phyloP scores from a whole-genome alignment of 2,888 invertebrate genomes.

The Chrysolina haemoptera region DNA sequence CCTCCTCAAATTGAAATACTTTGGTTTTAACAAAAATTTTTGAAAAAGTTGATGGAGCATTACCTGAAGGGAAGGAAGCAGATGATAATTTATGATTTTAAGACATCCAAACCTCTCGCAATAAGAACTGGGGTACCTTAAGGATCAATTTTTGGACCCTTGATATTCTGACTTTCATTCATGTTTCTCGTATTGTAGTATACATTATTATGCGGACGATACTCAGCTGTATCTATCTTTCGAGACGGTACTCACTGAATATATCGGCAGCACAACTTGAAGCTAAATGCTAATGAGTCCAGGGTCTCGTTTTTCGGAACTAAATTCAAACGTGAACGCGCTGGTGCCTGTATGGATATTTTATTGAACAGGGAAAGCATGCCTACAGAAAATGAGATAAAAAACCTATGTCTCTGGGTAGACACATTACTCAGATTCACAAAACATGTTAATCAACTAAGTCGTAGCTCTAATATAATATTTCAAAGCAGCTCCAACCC shows the following conservation, averaged over 20 bases:
- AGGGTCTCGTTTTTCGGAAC: too few species aligned
- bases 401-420: not conserved
- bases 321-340: too few species aligned
- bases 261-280: constrained; percentile 19
- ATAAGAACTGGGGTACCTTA: not conserved
- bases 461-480: constrained; percentile 4
- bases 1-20: constrained; percentile 5
- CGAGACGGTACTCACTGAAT: not conserved
- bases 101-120: not conserved
- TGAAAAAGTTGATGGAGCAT: not conserved
- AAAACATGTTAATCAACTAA: constrained; percentile 16
- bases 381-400: constrained; percentile 1
- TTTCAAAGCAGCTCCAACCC: too few species aligned
- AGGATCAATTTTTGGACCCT: constrained; percentile 12
- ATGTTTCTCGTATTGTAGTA: not conserved
- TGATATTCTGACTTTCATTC: not conserved
- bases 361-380: too few species aligned
- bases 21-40: not conserved
- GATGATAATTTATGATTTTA: not conserved
- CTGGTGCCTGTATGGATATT: not conserved
- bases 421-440: constrained; percentile 14
- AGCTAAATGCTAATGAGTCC: constrained; percentile 1
- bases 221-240: too few species aligned
- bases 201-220: too few species aligned
- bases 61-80: constrained; percentile 8